Conservation (phyloP, 2,113 vertebrate species). For the Oceanites oceanicus region DNA sequence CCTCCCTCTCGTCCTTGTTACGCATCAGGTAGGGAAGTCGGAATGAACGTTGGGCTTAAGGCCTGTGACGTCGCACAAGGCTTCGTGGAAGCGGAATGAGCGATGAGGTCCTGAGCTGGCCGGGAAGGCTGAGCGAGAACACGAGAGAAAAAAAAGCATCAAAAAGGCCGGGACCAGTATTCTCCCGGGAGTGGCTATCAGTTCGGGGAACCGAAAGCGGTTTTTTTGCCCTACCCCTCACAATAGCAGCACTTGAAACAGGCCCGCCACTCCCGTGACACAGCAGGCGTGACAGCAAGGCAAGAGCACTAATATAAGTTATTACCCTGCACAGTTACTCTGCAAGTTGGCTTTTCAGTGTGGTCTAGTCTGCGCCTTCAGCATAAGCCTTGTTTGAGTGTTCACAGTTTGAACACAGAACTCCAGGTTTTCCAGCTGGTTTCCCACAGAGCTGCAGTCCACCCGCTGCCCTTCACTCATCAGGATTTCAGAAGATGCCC, state of each 20-base stretch:
- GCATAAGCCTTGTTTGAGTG: too few species aligned
- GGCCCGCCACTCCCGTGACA: neutral
- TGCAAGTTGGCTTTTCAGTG: neutral
- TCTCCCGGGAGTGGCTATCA: too few species aligned
- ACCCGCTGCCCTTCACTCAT: rapidly evolving
- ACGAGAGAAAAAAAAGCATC: too few species aligned
- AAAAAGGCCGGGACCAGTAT: too few species aligned
- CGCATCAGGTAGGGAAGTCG: rapidly evolving
- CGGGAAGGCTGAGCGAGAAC: neutral
- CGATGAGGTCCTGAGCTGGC: neutral
- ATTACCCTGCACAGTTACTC: too few species aligned
- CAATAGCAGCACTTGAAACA: neutral
- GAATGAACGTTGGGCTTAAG: rapidly evolving
- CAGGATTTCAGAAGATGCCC: neutral
- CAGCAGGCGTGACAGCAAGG: neutral
- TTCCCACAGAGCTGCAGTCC: neutral
- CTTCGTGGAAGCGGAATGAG: rapidly evolving
- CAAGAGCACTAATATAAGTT: too few species aligned
- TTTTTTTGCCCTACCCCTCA: rapidly evolving
- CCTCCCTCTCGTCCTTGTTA: rapidly evolving
- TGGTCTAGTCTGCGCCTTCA: rapidly evolving
- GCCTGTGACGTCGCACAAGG: too few species aligned
- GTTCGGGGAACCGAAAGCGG: neutral
- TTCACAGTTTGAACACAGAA: too few species aligned
- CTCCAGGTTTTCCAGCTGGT: neutral